Percentiles rank a stretch among this genome's conserved stretches.
Evolutionary conservation across 2,113 vertebrate species (phyloP).

Genomic region (Amblyornis subalaris): DNA sequence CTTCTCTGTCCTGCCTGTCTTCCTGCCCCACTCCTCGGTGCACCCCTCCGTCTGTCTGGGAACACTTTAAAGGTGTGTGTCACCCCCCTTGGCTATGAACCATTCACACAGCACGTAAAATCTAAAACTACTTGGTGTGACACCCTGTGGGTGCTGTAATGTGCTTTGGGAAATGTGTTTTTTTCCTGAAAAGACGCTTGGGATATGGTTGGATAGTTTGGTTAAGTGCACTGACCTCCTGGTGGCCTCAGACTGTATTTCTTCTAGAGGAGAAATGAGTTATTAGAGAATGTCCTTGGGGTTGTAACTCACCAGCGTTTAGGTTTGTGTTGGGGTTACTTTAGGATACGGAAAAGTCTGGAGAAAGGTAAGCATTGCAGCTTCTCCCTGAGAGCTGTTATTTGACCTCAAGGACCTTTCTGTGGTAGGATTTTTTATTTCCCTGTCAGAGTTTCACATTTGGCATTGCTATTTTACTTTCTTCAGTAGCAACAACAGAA

Average conservation of each 20-base stretch:
- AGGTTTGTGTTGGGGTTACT: not conserved
- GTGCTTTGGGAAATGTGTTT: not conserved
- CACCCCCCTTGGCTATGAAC: not conserved
- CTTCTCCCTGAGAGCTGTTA: not conserved
- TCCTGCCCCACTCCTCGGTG: not conserved
- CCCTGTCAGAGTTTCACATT: not conserved
- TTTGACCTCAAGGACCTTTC: not conserved
- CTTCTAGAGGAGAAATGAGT: not conserved
- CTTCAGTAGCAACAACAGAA: not conserved
- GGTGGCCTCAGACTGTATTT: not conserved
- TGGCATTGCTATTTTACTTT: not conserved
- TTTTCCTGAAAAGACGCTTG: accelerated
- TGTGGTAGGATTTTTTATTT: not conserved
- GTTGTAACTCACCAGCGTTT: not conserved
- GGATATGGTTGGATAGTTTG: not conserved
- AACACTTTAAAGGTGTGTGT: accelerated
- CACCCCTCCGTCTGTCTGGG: not conserved
- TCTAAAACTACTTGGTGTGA: accelerated
- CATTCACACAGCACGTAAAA: not conserved
- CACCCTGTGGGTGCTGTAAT: not conserved
- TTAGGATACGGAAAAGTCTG: not conserved
- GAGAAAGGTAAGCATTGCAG: not conserved
- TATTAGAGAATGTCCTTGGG: not conserved
- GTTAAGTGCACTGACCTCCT: not conserved
- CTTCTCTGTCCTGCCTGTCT: not conserved